Conservation (phyloP, 2,888 invertebrate genomes). For the Adineta ricciae region DNA sequence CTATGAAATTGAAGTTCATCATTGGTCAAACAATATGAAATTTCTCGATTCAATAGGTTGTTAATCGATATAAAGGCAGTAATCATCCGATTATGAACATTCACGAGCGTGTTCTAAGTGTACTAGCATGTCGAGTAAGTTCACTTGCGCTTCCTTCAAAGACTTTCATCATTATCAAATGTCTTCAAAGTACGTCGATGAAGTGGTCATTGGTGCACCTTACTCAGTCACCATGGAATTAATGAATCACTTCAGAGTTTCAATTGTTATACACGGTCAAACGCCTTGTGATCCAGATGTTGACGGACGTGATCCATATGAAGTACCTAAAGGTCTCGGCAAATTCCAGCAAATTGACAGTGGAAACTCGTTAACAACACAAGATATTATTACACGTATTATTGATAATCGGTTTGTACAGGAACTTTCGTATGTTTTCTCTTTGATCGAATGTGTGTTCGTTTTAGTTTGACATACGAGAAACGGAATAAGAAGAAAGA, state of each 20-base stretch:
- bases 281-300: constrained; percentile 63
- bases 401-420: constrained; percentile 65
- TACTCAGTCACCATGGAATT: constrained; percentile 80
- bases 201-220: constrained; percentile 96
- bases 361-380: constrained; percentile 81
- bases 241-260: constrained; percentile 72
- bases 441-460: too few relatives aligned
- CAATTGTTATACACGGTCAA: constrained; percentile 68
- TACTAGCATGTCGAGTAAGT: constrained; percentile 80
- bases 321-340: constrained; percentile 64
- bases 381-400: constrained; percentile 85
- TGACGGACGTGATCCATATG: constrained; percentile 68
- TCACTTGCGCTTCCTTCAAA: neutral
- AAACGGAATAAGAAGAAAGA: constrained; percentile 78
- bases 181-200: constrained; percentile 70
- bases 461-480: constrained; percentile 66
- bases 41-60: constrained; percentile 39
- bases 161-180: too few relatives aligned
- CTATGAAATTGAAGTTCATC: too few relatives aligned
- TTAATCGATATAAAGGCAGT: constrained; percentile 54
- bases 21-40: neutral
- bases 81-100: constrained; percentile 99
- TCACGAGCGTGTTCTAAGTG: constrained; percentile 88
- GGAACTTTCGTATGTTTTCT: too few relatives aligned
- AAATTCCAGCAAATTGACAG: constrained; percentile 69